These are phyloP conservation scores for Myathropa florea DNA, from an alignment of 2,888 invertebrate genomes.

Conservation along the genomic window DNA sequence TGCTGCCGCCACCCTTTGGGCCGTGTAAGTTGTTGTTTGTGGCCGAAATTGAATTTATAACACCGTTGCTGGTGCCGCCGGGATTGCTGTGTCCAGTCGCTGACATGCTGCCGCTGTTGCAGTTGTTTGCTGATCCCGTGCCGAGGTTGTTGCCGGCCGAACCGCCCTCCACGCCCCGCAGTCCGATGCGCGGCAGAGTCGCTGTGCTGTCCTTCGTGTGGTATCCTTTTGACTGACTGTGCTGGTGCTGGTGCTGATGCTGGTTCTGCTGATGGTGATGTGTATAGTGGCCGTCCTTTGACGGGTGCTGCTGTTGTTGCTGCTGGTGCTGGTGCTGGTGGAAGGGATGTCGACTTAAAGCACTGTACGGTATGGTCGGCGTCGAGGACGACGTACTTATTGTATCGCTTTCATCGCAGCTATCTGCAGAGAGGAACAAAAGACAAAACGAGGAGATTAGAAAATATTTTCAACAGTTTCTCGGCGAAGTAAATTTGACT, in stretches of 20 bases:
- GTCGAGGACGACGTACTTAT: slow-evolving; percentile 76
- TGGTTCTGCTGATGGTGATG: slow-evolving; percentile 47
- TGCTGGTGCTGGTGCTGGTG: slow-evolving; percentile 72
- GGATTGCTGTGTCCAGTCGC: slow-evolving; percentile 53
- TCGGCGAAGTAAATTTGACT: neutral
- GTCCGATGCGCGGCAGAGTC: slow-evolving; percentile 60
- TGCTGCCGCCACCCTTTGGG: neutral
- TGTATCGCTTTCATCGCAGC: slow-evolving; percentile 78
- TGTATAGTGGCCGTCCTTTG: neutral
- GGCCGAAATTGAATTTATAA: slow-evolving; percentile 52
- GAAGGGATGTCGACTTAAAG: slow-evolving; percentile 53
- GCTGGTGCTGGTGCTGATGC: slow-evolving; percentile 63
- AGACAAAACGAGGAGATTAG: neutral
- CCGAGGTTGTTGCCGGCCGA: slow-evolving; percentile 37
- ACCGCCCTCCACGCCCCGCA: slow-evolving; percentile 40
- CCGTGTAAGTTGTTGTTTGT: slow-evolving; percentile 49
- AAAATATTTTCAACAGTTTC: slow-evolving; percentile 2
- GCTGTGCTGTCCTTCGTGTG: slow-evolving; percentile 59
- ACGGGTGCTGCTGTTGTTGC: slow-evolving; percentile 56
- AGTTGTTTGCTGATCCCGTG: slow-evolving; percentile 38
- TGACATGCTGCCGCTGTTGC: slow-evolving; percentile 53
- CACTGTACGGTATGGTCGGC: slow-evolving; percentile 73
- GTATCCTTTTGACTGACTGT: slow-evolving; percentile 67
- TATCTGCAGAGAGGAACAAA: slow-evolving; percentile 72
- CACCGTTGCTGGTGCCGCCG: slow-evolving; percentile 54